These are phyloP conservation scores for Acropternis orthonyx DNA, from an alignment of 2,797 vertebrate genomes.

Conservation along the genomic window DNA sequence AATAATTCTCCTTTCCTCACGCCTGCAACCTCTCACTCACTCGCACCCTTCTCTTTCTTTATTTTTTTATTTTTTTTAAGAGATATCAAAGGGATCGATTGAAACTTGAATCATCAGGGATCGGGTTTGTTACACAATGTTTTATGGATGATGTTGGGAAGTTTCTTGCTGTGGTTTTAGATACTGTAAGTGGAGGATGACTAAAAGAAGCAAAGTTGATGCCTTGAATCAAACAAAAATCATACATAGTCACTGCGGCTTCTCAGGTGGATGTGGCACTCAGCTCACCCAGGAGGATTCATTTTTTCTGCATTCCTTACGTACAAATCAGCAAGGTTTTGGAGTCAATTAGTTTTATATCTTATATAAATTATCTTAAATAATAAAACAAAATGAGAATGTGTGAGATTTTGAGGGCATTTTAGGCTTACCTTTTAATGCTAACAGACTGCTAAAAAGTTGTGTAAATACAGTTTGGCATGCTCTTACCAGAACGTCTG, in stretches of 20 bases:
- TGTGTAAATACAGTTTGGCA: neutral
- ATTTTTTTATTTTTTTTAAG: neutral
- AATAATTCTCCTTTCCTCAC: neutral
- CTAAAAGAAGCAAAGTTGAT: neutral
- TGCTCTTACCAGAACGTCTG: neutral
- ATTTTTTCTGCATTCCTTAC: neutral
- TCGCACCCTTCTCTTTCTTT: neutral
- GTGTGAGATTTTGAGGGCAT: neutral
- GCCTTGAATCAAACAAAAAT: neutral
- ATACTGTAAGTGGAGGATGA: neutral
- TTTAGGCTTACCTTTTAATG: neutral
- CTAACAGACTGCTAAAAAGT: neutral
- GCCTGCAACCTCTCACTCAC: neutral
- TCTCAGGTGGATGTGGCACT: neutral
- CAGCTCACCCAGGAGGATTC: neutral
- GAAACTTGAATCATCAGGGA: neutral
- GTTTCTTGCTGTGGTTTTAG: slow-evolving; percentile 7
- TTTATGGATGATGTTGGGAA: neutral
- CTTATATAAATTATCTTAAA: neutral
- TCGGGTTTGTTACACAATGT: neutral
- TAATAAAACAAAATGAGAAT: neutral
- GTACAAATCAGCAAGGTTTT: neutral
- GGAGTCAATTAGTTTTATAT: neutral
- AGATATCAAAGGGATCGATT: neutral
- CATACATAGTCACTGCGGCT: neutral